These are phyloP conservation scores for Hemitrygon akajei DNA, from an alignment of 2,797 vertebrate genomes.

Conservation along the genomic window DNA sequence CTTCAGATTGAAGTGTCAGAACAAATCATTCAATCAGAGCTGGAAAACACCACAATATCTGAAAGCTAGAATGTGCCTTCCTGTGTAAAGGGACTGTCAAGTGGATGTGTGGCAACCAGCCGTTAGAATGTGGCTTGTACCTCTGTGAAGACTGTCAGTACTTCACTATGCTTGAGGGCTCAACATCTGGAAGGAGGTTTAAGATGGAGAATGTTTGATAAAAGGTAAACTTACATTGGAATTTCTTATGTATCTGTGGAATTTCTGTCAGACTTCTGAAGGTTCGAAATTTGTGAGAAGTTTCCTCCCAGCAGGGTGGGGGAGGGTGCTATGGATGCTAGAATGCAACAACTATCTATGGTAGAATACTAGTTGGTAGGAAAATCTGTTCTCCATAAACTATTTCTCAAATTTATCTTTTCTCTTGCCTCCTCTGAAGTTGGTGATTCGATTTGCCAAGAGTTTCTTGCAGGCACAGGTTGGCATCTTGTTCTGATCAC, in stretches of 20 bases:
- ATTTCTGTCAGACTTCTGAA: not conserved
- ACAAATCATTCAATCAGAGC: too few relatives aligned
- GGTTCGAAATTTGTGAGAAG: not conserved
- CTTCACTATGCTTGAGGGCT: not conserved
- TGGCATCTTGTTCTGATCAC: not conserved
- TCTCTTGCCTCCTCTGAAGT: too few relatives aligned
- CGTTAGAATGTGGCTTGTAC: not conserved
- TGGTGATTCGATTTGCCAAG: not conserved
- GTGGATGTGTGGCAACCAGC: too few relatives aligned
- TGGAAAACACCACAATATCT: not conserved
- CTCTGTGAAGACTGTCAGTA: not conserved
- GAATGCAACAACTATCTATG: too few relatives aligned
- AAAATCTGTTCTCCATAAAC: not conserved
- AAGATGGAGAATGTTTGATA: not conserved
- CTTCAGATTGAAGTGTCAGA: not conserved
- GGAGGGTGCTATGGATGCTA: too few relatives aligned
- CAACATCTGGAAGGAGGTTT: not conserved
- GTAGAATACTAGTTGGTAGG: too few relatives aligned
- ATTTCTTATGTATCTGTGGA: not conserved
- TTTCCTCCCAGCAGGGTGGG: not conserved
- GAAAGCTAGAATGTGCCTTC: not conserved
- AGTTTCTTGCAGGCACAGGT: not conserved
- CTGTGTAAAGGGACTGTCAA: not conserved
- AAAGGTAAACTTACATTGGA: not conserved
- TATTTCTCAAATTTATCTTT: not conserved